phyloP scores from a whole-genome alignment of 2,797 vertebrate species.

The Argentina silus region DNA sequence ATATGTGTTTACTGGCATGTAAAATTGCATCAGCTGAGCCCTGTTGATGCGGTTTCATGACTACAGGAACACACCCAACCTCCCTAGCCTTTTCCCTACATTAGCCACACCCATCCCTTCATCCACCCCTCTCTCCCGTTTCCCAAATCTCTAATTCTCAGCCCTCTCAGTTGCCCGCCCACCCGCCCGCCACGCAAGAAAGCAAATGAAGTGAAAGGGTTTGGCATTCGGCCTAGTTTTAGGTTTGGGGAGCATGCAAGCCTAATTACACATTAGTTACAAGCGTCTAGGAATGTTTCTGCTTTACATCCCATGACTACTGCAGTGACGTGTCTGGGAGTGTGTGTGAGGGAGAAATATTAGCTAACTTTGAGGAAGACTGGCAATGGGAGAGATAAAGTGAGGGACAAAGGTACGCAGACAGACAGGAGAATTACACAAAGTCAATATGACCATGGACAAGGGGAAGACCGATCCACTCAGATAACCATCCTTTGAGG shows the following conservation, averaged over 20 bases:
- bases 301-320: neutral
- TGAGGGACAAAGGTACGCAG: neutral
- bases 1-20: too few species aligned
- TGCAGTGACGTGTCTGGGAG: neutral
- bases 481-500: neutral
- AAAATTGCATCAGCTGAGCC: too few species aligned
- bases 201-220: too few species aligned
- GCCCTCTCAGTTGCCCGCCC: neutral
- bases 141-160: neutral
- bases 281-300: neutral
- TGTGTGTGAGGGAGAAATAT: neutral
- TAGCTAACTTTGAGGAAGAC: neutral
- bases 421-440: neutral
- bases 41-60: too few species aligned
- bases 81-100: neutral
- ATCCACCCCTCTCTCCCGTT: neutral
- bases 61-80: neutral
- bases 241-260: too few species aligned
- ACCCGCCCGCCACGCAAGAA: neutral
- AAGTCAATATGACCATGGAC: neutral
- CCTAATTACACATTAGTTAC: too few species aligned
- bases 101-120: neutral
- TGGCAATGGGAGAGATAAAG: neutral
- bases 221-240: too few species aligned
- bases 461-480: neutral